phyloP scores from a whole-genome alignment of 1,140 invertebrate species.

The Asobara japonica region DNA sequence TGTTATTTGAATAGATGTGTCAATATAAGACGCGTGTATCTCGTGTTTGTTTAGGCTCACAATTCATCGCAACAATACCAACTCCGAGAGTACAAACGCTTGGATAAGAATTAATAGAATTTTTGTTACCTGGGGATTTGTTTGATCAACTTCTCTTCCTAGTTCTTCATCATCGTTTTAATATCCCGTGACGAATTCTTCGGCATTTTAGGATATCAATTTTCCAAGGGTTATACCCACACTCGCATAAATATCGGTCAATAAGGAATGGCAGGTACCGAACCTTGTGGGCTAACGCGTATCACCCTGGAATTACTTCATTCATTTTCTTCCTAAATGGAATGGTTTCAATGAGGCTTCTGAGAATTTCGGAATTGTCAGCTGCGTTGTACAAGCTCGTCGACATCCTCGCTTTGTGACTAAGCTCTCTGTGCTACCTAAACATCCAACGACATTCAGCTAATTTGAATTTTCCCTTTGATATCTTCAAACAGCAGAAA shows the following conservation, averaged over 20 bases:
- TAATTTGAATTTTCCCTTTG: background rate
- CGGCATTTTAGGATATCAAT: too few species aligned
- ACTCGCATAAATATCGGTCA: background rate
- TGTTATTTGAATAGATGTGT: slow-evolving; percentile 6
- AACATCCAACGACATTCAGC: too few species aligned
- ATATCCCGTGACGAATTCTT: background rate
- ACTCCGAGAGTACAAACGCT: background rate
- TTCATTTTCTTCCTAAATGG: slow-evolving; percentile 47
- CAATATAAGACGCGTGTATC: background rate
- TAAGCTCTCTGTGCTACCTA: too few species aligned
- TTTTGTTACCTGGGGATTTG: background rate
- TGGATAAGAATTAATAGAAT: background rate
- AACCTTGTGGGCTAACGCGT: slow-evolving; percentile 43
- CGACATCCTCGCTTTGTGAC: background rate
- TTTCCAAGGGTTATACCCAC: too few species aligned
- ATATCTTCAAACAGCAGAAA: background rate
- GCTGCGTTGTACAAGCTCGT: slow-evolving; percentile 18
- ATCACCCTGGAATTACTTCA: slow-evolving; percentile 53
- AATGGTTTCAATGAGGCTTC: slow-evolving; percentile 51
- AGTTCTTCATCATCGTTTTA: background rate
- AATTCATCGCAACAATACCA: background rate
- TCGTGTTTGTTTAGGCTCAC: background rate
- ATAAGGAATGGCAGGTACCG: background rate
- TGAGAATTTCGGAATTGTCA: slow-evolving; percentile 41
- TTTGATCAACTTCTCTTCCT: background rate